Conservation (phyloP, 1,140 invertebrate genomes). For the Diorhabda carinulata region DNA sequence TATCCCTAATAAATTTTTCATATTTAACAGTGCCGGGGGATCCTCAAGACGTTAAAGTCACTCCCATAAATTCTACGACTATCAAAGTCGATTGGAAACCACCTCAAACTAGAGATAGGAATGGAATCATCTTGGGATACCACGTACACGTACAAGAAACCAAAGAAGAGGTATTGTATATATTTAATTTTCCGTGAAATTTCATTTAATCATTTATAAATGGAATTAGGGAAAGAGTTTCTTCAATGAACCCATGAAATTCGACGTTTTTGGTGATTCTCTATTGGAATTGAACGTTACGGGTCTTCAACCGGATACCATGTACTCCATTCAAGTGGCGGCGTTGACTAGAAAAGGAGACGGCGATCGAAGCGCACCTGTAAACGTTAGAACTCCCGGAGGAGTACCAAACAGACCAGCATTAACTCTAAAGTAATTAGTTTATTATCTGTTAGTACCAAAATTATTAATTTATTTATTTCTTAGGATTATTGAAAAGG, state of each 20-base stretch:
- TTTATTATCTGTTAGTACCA: background rate
- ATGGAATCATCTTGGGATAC: conserved; percentile 95
- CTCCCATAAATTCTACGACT: conserved; percentile 86
- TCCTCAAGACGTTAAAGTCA: conserved; percentile 84
- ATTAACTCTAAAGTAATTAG: conserved; percentile 71
- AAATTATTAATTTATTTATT: conserved; percentile 17
- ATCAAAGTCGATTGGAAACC: conserved; percentile 90
- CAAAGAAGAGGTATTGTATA: conserved; percentile 66
- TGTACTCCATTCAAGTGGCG: conserved; percentile 89
- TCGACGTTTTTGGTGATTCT: conserved; percentile 75
- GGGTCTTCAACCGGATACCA: conserved; percentile 87
- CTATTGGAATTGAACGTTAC: conserved; percentile 78
- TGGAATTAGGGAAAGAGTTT: conserved; percentile 65
- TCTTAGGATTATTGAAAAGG: conserved; percentile 71
- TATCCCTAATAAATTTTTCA: conserved; percentile 16
- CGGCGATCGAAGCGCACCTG: conserved; percentile 79
- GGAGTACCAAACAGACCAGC: conserved; percentile 87
- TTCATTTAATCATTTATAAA: too few species aligned
- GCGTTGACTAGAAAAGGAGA: conserved; percentile 93
- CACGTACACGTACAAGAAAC: conserved; percentile 94
- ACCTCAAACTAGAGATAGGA: conserved; percentile 82
- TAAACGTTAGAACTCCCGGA: conserved; percentile 83
- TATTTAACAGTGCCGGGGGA: conserved; percentile 86
- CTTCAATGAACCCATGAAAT: conserved; percentile 77
- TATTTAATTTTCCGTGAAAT: background rate